A percentile compares a stretch with the other conserved stretches of the same genome.
phyloP scores from a whole-genome alignment of 2,888 invertebrate genomes.

The Stenolophus ochropezus region DNA sequence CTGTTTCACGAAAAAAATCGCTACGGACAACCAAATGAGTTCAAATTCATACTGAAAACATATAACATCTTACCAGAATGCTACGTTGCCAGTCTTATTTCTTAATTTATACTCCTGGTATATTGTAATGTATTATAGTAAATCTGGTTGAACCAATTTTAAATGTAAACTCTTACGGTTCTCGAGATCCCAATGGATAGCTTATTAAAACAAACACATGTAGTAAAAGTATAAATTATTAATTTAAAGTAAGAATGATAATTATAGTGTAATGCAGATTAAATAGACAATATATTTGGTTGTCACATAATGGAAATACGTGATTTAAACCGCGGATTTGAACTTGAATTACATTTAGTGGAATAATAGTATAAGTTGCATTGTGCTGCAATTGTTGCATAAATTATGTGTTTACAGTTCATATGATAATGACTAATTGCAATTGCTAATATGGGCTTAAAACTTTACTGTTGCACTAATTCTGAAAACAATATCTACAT shows the following conservation, averaged over 20 bases:
- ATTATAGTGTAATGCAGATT: not conserved
- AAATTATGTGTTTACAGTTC: not conserved
- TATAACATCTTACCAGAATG: too few species aligned
- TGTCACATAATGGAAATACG: not conserved
- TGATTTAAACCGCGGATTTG: not conserved
- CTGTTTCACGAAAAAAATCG: too few species aligned
- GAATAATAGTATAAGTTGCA: not conserved
- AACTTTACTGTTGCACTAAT: not conserved
- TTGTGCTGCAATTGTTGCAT: not conserved
- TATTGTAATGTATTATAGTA: too few species aligned
- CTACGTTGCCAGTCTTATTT: too few species aligned
- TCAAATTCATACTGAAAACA: too few species aligned
- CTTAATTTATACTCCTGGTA: too few species aligned
- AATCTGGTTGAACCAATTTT: too few species aligned
- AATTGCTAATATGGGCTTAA: slow-evolving; percentile 7
- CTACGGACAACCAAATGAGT: too few species aligned
- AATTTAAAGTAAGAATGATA: not conserved
- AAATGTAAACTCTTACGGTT: too few species aligned
- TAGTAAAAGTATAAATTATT: too few species aligned
- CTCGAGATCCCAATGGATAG: too few species aligned
- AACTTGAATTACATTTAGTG: not conserved
- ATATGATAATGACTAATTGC: slow-evolving; percentile 10
- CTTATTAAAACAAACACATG: too few species aligned
- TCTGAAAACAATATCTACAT: not conserved
- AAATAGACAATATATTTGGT: not conserved